These are phyloP conservation scores for Medauroidea extradentata DNA, from an alignment of 1,140 invertebrate species.

Conservation along the genomic window DNA sequence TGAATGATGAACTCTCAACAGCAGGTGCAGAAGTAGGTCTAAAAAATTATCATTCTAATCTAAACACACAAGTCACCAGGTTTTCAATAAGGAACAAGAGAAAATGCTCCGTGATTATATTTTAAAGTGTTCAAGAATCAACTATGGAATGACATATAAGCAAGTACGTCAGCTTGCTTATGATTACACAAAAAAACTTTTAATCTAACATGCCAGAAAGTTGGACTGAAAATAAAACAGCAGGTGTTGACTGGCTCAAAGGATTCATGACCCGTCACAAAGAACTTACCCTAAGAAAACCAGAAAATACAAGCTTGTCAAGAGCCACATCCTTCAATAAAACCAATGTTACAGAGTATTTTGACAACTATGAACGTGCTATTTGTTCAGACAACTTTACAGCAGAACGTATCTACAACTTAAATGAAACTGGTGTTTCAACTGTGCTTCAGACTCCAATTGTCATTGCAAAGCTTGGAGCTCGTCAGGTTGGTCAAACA, in stretches of 20 bases:
- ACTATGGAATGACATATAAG: neutral
- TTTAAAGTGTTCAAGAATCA: neutral
- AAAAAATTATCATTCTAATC: neutral
- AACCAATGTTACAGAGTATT: constrained; percentile 34
- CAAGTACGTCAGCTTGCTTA: neutral
- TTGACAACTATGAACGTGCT: constrained; percentile 34
- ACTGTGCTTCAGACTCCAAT: constrained; percentile 40
- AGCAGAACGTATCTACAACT: constrained; percentile 31
- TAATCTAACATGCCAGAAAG: constrained; percentile 2
- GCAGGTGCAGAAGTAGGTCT: too few relatives aligned
- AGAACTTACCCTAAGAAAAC: constrained; percentile 34
- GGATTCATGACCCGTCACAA: constrained; percentile 38
- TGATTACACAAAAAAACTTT: neutral
- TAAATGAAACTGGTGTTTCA: constrained; percentile 42
- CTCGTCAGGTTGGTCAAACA: constrained; percentile 30
- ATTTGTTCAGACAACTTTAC: constrained; percentile 25
- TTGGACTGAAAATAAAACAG: constrained; percentile 9
- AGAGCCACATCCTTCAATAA: constrained; percentile 40
- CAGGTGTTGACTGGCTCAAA: constrained; percentile 1
- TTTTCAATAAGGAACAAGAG: constrained; percentile 1
- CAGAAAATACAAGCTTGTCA: constrained; percentile 39
- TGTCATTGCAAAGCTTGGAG: constrained; percentile 30
- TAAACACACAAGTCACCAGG: neutral
- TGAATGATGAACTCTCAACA: too few relatives aligned
- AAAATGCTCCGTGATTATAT: neutral